Percentiles rank a stretch among this genome's conserved stretches.
These are phyloP conservation scores for Melinopterus prodromus DNA, from an alignment of 2,888 invertebrate genomes.

Conservation along the genomic window DNA sequence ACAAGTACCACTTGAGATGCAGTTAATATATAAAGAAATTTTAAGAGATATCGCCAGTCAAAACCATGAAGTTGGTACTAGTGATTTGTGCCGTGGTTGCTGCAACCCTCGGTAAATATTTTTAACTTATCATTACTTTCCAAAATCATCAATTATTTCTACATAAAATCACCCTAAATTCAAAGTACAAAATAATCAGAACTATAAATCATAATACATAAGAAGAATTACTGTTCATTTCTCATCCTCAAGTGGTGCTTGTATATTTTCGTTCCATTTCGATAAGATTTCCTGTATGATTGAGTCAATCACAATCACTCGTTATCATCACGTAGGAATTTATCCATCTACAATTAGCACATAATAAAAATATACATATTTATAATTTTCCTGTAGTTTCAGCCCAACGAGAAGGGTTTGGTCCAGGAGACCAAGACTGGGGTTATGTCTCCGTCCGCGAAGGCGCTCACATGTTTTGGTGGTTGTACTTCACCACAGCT, in stretches of 20 bases:
- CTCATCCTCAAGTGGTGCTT: background rate
- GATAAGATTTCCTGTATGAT: background rate
- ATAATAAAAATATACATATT: background rate
- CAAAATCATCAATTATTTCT: background rate
- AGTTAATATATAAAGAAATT: slow-evolving; percentile 26
- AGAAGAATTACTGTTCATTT: background rate
- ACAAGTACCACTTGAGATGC: slow-evolving; percentile 29
- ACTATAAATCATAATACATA: background rate
- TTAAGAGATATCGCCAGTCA: slow-evolving; percentile 24
- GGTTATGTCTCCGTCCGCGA: slow-evolving; percentile 76
- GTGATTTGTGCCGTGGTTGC: slow-evolving; percentile 27
- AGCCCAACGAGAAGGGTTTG: slow-evolving; percentile 59
- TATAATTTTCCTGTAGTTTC: slow-evolving; percentile 24
- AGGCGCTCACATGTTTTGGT: slow-evolving; percentile 86
- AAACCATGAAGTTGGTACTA: slow-evolving; percentile 31
- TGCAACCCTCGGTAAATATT: slow-evolving; percentile 26
- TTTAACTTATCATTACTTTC: background rate
- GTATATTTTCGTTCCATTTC: background rate
- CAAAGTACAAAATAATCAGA: background rate
- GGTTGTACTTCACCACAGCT: slow-evolving; percentile 78
- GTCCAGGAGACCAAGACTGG: slow-evolving; percentile 75
- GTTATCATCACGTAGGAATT: no score
- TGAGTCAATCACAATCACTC: background rate
- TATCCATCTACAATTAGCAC: no score
- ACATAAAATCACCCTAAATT: background rate